Base-by-base conservation (phyloP, 2,797 vertebrate genomes). In the Allobates femoralis region DNA sequence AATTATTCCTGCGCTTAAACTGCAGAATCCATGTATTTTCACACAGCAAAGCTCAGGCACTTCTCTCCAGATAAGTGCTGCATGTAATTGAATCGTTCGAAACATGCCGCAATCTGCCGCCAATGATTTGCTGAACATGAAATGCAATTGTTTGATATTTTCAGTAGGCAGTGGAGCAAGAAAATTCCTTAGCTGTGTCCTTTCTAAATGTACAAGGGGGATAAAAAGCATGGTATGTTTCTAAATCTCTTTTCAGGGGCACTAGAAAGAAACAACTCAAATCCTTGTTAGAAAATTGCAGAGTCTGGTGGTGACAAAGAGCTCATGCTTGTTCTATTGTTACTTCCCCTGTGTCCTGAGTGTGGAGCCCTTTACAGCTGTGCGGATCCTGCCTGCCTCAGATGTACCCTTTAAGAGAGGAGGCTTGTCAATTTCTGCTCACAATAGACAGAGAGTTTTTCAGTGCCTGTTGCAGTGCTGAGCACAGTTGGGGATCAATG, bases 211-310 rank as follows among this genome's bases (percentile, higher is more conserved):
- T 92, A 92, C 87, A 32, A 26, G 71, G 81, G 50, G 7, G 19
- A 95, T 94, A 51, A 94, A 95, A 95, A 95, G 93, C 93, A 85
- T 91, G 90, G 93, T 94, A 90, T 95, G 95, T 95, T 94, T 94
- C 94, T 95, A 94, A 95, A 95, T 95, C 91, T 94, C 94, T 93
- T 95, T 95, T 96, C 93, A 94, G 90, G 41, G 60, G 92, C 92
- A 91, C 92, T 91, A 91, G 89, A 84, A 93, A 94, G 94, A 94
- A 95, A 94, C 94, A 95, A 95, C 94, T 95, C 94, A 95, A 94
- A 96, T 95, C 95, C 94, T 94, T 94, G 94, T 95, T 95, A 95
- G 95, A 94, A 95, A 95, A 95, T 95, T 94, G 94, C 93, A 88
- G 93, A 94, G 95, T 94, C 94, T 95, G 92, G 91, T 90, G 86